Percentiles rank a stretch among this genome's conserved stretches.
phyloP scores from a whole-genome alignment of 2,113 vertebrate species.

The Corythoichthys haematopterus region DNA sequence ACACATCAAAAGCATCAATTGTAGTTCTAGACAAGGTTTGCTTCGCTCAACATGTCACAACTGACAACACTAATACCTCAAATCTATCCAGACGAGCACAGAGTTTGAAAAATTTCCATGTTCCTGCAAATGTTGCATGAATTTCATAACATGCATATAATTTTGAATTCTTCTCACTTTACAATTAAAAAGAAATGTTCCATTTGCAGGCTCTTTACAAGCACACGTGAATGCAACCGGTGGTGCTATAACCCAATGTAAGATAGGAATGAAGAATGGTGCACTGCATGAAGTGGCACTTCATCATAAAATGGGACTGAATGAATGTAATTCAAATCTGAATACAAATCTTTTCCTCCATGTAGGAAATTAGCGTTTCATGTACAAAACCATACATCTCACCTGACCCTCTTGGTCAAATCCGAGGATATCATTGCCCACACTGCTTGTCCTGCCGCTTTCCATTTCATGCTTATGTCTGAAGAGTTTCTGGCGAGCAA shows the following conservation, averaged over 20 bases:
- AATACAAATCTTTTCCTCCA: neutral
- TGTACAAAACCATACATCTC: neutral
- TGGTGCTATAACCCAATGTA: neutral
- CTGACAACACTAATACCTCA: too few relatives aligned
- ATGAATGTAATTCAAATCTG: too few relatives aligned
- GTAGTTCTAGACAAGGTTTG: too few relatives aligned
- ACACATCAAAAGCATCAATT: neutral
- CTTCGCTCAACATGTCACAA: too few relatives aligned
- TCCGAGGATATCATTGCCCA: constrained; percentile 96
- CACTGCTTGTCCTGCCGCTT: constrained; percentile 94
- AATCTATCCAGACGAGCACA: too few relatives aligned
- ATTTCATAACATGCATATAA: neutral
- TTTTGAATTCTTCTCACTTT: neutral
- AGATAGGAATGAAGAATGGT: neutral
- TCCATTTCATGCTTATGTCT: constrained; percentile 98
- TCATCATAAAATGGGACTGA: neutral
- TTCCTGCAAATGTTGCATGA: neutral
- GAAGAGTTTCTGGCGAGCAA: constrained; percentile 97
- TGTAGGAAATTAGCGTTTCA: neutral
- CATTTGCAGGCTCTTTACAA: neutral
- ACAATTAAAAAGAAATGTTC: neutral
- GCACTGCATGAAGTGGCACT: neutral
- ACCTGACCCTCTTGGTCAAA: constrained; percentile 90
- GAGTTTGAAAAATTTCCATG: too few relatives aligned
- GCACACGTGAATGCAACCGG: neutral